Evolutionary conservation across 2,797 vertebrate species (phyloP), one percentile per base, ranked within the genome.

Genomic region (Chelon labrosus): DNA sequence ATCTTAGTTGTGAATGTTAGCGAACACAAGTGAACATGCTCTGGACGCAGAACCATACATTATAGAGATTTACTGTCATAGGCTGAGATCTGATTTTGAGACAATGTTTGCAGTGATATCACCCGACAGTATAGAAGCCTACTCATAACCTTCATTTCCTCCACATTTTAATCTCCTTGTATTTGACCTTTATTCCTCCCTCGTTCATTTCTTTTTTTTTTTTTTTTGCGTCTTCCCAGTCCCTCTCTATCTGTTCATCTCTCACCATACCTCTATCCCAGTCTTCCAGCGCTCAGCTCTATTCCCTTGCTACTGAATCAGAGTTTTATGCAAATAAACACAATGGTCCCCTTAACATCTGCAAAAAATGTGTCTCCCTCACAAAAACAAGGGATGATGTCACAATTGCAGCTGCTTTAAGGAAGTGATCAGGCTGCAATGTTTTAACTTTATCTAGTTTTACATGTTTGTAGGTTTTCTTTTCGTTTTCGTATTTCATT

Each of bases 11-110:
- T 68, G 82, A 92, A 90, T 73, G 70, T 87, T 90, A 22, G 85
- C 90, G 16, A 84, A 92, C 86, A 87, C 63, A 27, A 85, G 87
- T 75, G 82, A 92, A 90, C 77, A 56, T 50, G 59, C 50, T 57
- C 47, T n/a, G 41, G 39, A 51, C 49, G 38, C 10, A 8, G 57
- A 55, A 70, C 55, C 55, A 56, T 75, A 42, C 71, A 70, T 70
- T 39, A 0, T 57, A 52, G 25, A 19, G 22, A 70, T 75, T 72
- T 71, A 71, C 60, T 64, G 49, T 52, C 39, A 65, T 35, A 49
- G 50, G 3, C 50, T 25, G 59, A 60, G 17, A 4, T 54, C 61
- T 10, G 44, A 38, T 56, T 66, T 64, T 46, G 38, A n/a, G 3
- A 54, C 69, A 25, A 72, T 35, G 5, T 46, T 60, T 19, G 52